Base-by-base conservation (phyloP, 2,797 vertebrate species). In the Sebastes alutus region DNA sequence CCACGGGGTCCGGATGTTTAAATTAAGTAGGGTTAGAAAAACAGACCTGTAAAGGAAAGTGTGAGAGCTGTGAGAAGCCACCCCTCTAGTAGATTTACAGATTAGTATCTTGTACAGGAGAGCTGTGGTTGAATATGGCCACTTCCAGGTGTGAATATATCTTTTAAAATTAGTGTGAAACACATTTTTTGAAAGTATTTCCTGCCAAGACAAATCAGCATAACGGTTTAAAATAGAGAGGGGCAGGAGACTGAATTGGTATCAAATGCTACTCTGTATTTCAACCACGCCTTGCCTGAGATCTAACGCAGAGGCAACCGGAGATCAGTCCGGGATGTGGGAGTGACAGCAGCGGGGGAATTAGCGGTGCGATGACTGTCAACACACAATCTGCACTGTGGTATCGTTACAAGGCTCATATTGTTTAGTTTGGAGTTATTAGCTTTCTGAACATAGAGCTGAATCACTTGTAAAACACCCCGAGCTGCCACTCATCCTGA, bases 381-480 rank as follows among this genome's bases (percentile, higher is more conserved):
- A 91, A 93, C 90, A 93, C 85, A 86, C 68, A 83, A 85, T 87
- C 87, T 78, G 78, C 82, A 18, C 66, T 38, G 78, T 63, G 2
- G 60, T 83, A 84, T 87, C 35, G 16, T 88, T 84, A 88, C 88
- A 91, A 80, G 80, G 85, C 81, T 92, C 78, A 71, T 68, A 56
- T 72, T 91, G 86, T 92, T 93, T 92, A 70, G 78, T 75, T 85
- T 87, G 83, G 88, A 89, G 68, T 92, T 92, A 92, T 87, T 88
- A 90, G 86, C 87, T 89, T 88, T 88, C 85, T 75, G 85, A 91
- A 83, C 89, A 89, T 56, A 68, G 83, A 89, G 70, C 80, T 22
- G 46, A 82, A 89, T 89, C 84, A 78, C 82, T 93, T 85, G 78
- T 85, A 86, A 89, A 87, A 87, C 75, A 83, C 61, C 75, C 81